phyloP scores from a whole-genome alignment of 2,113 vertebrate species.

The Menura novaehollandiae region DNA sequence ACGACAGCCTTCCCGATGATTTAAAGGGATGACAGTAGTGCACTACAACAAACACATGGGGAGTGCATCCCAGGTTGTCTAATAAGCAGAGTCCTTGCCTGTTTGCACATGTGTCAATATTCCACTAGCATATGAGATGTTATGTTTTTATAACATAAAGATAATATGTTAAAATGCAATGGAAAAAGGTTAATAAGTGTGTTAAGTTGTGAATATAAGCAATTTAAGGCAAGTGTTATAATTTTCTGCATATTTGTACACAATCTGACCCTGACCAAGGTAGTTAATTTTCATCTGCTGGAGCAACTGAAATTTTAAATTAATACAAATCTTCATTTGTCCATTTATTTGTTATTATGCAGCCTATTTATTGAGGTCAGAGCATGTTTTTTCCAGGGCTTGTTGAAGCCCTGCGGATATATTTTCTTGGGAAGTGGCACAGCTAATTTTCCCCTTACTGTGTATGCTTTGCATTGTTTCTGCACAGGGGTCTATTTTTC shows the following conservation, averaged over 20 bases:
- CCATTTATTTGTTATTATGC: background rate
- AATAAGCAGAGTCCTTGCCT: background rate
- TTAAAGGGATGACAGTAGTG: background rate
- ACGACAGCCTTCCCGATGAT: rapidly evolving
- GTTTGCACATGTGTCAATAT: background rate
- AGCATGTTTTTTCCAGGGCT: background rate
- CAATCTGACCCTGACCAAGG: background rate
- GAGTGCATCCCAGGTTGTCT: background rate
- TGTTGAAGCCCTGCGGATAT: background rate
- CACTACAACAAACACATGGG: background rate
- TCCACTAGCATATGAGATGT: background rate
- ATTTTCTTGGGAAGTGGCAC: background rate
- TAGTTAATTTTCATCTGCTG: background rate
- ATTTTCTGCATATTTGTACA: background rate
- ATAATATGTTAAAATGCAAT: background rate
- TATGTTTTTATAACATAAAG: background rate
- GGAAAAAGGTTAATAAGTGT: background rate
- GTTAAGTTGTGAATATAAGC: background rate
- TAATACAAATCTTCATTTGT: background rate
- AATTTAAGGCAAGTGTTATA: background rate
- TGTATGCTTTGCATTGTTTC: background rate
- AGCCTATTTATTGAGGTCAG: background rate
- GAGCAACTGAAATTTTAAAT: background rate
- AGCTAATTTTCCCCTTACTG: background rate
- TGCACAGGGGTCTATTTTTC: background rate